phyloP scores from a whole-genome alignment of 2,888 invertebrate genomes.

The Tenthredo scrophulariae region DNA sequence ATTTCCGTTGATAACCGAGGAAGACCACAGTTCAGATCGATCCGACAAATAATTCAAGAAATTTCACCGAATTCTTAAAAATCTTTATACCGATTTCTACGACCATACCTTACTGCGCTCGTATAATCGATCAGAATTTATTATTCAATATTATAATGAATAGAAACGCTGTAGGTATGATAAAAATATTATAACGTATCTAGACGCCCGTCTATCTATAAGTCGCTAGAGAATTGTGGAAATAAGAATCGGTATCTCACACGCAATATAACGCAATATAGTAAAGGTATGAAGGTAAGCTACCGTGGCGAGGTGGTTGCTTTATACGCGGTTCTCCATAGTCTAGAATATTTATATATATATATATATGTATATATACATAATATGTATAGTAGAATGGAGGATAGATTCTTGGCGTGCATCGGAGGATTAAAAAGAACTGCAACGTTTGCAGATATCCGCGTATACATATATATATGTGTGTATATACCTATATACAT shows the following conservation, averaged over 20 bases:
- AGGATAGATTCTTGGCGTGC: conserved; percentile 60
- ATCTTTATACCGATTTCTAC: too few relatives aligned
- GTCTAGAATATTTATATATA: neutral
- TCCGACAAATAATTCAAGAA: too few relatives aligned
- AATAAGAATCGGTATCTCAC: neutral
- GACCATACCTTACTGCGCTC: too few relatives aligned
- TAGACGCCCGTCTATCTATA: neutral
- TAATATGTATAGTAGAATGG: neutral
- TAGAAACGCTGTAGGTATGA: too few relatives aligned
- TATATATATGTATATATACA: neutral
- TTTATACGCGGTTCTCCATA: neutral
- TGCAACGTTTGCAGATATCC: conserved; percentile 65
- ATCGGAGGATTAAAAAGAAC: conserved; percentile 72
- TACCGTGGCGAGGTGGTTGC: neutral
- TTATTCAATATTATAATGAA: too few relatives aligned
- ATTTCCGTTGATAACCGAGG: too few relatives aligned
- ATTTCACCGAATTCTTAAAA: too few relatives aligned
- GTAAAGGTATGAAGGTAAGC: neutral
- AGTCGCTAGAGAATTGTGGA: neutral
- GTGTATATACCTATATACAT: neutral
- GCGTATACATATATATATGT: conserved; percentile 54
- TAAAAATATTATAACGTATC: neutral
- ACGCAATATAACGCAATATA: conserved; percentile 17
- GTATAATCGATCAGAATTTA: too few relatives aligned
- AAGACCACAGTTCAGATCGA: too few relatives aligned